Evolutionary conservation across 2,113 vertebrate genomes (phyloP), one percentile per base, ranked within the genome.

Genomic region (Reinhardtius hippoglossoides): DNA sequence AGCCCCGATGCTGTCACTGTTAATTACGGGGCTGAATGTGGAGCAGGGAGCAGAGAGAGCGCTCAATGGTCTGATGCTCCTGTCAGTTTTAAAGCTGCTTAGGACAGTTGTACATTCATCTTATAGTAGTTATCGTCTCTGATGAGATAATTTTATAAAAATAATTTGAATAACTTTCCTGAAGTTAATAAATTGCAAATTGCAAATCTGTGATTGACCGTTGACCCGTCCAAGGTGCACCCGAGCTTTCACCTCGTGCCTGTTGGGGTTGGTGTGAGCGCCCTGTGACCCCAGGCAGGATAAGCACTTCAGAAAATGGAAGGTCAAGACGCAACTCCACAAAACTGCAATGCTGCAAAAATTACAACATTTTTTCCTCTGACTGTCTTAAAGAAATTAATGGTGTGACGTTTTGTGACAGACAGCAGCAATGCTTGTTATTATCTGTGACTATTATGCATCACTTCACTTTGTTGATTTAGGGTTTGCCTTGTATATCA

Each of bases 21-120:
- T 84, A 92, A 92, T 94, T 93, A 93, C 66, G 73, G 76, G 59
- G 70, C 80, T 90, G 92, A 93, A 93, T 92, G 88, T 84, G 80
- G 86, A 92, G 82, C 67, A 71, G 16, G 58, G 73, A 74, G 63
- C 70, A 85, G 66, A 63, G 46, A 64, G 55, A 62, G 80, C 71
- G 48, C 69, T 71, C 73, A 76, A 21, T 86, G 78, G 80, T 61
- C 52, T 65, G 56, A 60, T 74, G 74, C 59, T 78, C 37, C 62
- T 81, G 74, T 82, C 73, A 83, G 62, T 62, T 80, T 80, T 55
- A 78, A 73, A 72, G 65, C 73, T 60, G 73, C 55, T 79, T 48
- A 73, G 44, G 24, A 77, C 21, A 23, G 16, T 31, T 37, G n/a
- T 67, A 35, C 59, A 44, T 63, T 77, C 54, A 77, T 35, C 27